These are phyloP conservation scores for Acridotheres tristis DNA, from an alignment of 2,797 vertebrate species.

Conservation along the genomic window DNA sequence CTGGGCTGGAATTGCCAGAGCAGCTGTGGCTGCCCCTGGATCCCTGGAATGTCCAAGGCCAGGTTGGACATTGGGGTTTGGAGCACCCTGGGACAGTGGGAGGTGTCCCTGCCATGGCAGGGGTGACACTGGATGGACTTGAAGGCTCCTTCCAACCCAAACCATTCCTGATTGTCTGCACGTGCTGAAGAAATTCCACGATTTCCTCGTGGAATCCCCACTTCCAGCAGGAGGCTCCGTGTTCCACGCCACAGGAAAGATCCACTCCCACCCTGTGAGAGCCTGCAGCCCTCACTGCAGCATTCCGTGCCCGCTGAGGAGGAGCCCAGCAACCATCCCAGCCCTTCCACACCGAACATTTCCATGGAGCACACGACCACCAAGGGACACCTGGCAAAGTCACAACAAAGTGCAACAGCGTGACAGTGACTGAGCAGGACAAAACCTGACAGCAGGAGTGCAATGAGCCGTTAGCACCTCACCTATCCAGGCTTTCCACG, in stretches of 20 bases:
- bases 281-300: not conserved
- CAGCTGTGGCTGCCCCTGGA: not conserved
- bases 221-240: not conserved
- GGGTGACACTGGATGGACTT: fast-evolving
- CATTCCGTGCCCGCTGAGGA: not conserved
- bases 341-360: not conserved
- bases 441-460: not conserved
- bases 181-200: not conserved
- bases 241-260: not conserved
- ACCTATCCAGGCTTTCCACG: not conserved
- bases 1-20: not conserved
- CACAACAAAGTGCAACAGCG: not conserved
- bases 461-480: constrained; percentile 51
- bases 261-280: not conserved
- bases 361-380: not conserved
- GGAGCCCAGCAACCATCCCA: not conserved
- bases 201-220: not conserved
- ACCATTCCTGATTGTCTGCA: too few species aligned
- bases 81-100: not conserved
- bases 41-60: not conserved
- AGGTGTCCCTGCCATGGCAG: not conserved
- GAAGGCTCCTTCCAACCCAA: not conserved
- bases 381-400: not conserved
- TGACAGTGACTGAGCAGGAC: constrained; percentile 12
- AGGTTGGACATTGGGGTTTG: too few species aligned